Conservation (phyloP, 2,797 vertebrate genomes). For the Phrynocephalus vlangalii region DNA sequence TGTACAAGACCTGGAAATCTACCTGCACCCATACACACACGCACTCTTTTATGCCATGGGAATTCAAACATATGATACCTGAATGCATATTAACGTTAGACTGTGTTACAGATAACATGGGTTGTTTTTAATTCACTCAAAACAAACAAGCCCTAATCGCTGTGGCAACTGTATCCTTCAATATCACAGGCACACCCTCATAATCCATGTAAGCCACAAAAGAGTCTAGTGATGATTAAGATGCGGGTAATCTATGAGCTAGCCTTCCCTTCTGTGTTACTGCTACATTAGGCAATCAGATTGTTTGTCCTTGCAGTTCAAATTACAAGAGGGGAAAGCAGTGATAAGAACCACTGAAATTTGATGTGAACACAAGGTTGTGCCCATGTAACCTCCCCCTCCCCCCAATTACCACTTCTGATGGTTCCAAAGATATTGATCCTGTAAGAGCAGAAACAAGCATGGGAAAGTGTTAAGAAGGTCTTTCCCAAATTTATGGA, state of each 20-base stretch:
- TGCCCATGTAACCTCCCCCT: too few species aligned
- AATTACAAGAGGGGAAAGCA: neutral
- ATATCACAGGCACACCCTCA: conserved; percentile 22
- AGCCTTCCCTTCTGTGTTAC: neutral
- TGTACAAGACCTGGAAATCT: neutral
- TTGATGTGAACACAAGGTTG: conserved; percentile 9
- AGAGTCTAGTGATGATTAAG: conserved; percentile 24
- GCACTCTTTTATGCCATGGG: neutral
- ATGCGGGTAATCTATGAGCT: conserved; percentile 1
- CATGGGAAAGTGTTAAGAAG: neutral
- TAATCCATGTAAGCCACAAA: conserved; percentile 18
- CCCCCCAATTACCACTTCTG: neutral
- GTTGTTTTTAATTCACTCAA: conserved; percentile 14
- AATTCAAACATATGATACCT: neutral
- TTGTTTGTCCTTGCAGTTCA: neutral
- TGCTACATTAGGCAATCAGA: neutral
- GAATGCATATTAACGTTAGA: neutral
- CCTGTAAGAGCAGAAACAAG: neutral
- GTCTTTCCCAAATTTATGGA: neutral
- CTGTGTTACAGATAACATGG: neutral
- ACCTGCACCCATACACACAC: neutral
- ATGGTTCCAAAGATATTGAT: neutral
- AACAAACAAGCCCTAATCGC: conserved; percentile 19
- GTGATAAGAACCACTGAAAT: neutral
- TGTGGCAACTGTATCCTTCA: conserved; percentile 14